Evolutionary conservation across 2,113 vertebrate species (phyloP).

Genomic region (Clarias magur): DNA sequence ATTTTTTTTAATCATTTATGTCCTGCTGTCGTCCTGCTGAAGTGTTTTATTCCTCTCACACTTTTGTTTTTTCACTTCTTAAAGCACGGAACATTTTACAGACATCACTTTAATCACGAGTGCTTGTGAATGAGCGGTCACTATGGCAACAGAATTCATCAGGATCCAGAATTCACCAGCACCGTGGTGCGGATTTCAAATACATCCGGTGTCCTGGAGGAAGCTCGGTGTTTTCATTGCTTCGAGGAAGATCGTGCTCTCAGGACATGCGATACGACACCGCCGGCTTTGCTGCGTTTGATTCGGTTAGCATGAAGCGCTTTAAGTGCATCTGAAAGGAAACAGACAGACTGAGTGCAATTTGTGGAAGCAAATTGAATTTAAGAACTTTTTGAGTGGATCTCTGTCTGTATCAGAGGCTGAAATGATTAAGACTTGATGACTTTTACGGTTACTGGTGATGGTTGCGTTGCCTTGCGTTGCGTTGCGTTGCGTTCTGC

Average conservation of each 20-base stretch:
- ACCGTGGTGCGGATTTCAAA: no score
- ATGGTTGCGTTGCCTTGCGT: neutral
- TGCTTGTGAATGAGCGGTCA: neutral
- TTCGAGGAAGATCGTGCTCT: slow-evolving; percentile 5
- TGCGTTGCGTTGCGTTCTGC: slow-evolving; percentile 2
- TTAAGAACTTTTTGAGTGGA: slow-evolving; percentile 48
- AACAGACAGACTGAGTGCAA: slow-evolving; percentile 47
- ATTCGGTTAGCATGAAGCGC: slow-evolving; percentile 45
- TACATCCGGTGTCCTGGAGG: neutral
- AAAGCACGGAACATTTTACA: neutral
- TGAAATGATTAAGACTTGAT: slow-evolving; percentile 35
- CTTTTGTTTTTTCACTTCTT: neutral
- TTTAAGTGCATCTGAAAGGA: slow-evolving; percentile 56
- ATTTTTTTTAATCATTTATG: neutral
- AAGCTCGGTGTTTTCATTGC: neutral
- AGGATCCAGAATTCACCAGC: neutral
- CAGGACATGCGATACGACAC: slow-evolving; percentile 49
- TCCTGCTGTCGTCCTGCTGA: neutral
- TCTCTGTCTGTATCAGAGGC: slow-evolving; percentile 24
- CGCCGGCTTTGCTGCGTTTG: slow-evolving; percentile 17
- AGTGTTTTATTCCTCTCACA: neutral
- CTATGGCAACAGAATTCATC: neutral
- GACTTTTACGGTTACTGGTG: slow-evolving; percentile 34
- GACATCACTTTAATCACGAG: neutral
- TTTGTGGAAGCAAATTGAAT: slow-evolving; percentile 59